phyloP scores from a whole-genome alignment of 2,797 vertebrate species.

The Aulostomus chinensis region DNA sequence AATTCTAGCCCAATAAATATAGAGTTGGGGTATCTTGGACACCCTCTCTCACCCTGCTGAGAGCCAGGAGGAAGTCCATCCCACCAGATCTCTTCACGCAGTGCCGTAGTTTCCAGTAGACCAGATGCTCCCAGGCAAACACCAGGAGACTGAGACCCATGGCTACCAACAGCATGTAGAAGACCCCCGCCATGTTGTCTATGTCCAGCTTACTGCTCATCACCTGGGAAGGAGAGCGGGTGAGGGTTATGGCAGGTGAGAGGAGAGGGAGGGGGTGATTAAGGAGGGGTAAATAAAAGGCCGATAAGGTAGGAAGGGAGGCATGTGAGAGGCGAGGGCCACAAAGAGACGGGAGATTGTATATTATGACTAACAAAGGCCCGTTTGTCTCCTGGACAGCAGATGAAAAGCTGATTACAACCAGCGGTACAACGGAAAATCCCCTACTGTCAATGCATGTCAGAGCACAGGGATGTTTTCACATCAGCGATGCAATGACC shows the following conservation, averaged over 20 bases:
- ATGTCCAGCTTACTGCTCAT: too few species aligned
- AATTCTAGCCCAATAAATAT: neutral
- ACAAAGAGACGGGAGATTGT: constrained; percentile 18
- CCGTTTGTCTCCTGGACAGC: constrained; percentile 41
- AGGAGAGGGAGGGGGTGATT: neutral
- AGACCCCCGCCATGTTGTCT: too few species aligned
- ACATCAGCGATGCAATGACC: constrained; percentile 2
- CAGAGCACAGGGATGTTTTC: constrained; percentile 16
- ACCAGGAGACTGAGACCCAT: constrained; percentile 82
- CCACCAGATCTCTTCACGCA: constrained; percentile 85
- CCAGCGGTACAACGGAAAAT: constrained; percentile 14
- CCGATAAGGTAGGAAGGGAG: neutral
- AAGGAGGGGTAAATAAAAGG: neutral
- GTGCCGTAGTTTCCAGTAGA: constrained; percentile 89
- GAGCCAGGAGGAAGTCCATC: constrained; percentile 88
- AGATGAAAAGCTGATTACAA: constrained; percentile 49
- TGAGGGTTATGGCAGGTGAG: neutral
- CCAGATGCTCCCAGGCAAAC: constrained; percentile 87
- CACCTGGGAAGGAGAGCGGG: constrained; percentile 51
- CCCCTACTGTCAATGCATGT: constrained; percentile 19
- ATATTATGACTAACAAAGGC: constrained; percentile 39
- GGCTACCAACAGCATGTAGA: constrained; percentile 82
- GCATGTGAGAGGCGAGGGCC: neutral
- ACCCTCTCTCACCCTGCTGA: constrained; percentile 84
- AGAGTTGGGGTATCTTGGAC: neutral